A percentile compares a stretch with the other conserved stretches of the same genome.
These are phyloP conservation scores for Lamellibrachia satsuma DNA, from an alignment of 2,888 invertebrate genomes.

Conservation along the genomic window DNA sequence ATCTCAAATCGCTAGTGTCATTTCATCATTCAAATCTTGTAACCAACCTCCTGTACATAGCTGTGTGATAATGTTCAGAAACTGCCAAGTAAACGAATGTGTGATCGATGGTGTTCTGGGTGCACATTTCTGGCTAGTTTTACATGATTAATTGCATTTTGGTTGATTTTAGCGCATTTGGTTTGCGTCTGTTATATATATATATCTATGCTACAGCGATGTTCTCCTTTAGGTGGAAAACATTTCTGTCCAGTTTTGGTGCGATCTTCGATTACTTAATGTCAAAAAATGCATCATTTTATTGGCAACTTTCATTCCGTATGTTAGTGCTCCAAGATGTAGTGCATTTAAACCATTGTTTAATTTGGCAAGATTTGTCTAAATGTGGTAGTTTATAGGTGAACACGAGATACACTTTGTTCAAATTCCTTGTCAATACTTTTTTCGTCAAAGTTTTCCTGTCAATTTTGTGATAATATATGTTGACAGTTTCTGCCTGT, in stretches of 20 bases:
- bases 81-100: background rate
- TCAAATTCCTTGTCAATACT: background rate
- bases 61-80: constrained; percentile 2
- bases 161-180: background rate
- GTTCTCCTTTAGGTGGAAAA: background rate
- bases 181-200: background rate
- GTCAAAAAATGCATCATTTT: background rate
- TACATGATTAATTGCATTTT: constrained; percentile 4
- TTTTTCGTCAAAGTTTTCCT: background rate
- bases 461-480: background rate
- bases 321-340: background rate
- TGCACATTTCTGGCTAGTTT: background rate
- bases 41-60: constrained; percentile 17
- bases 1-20: background rate
- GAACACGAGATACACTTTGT: background rate
- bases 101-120: background rate
- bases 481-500: constrained; percentile 1
- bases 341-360: background rate
- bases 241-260: background rate
- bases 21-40: background rate
- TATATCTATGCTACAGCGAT: background rate
- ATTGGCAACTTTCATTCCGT: background rate
- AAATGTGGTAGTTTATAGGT: background rate
- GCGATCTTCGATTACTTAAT: background rate
- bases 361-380: background rate